Evolutionary conservation across 2,113 vertebrate species (phyloP).

Genomic region (Phrynocephalus versicolor): DNA sequence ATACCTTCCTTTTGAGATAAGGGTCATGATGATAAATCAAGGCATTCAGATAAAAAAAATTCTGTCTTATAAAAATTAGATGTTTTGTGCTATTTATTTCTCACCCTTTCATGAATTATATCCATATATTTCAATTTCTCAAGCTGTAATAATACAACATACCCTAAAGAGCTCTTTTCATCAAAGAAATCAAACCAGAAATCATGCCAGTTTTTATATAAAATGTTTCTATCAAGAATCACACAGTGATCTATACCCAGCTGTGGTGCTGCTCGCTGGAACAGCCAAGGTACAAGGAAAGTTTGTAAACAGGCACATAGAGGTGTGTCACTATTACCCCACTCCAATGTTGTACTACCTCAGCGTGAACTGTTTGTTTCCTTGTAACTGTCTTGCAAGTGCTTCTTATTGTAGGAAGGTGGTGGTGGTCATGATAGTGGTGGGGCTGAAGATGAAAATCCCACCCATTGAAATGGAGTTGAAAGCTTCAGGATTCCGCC

Average conservation of each 20-base stretch:
- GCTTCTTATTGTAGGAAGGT: too few relatives aligned
- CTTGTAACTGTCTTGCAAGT: too few relatives aligned
- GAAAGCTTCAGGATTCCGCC: too few relatives aligned
- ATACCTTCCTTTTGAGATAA: neutral
- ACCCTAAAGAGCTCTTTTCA: neutral
- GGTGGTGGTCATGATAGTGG: too few relatives aligned
- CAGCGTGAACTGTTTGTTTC: too few relatives aligned
- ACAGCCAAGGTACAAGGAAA: neutral
- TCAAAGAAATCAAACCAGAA: slow-evolving; percentile 4
- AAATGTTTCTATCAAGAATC: neutral
- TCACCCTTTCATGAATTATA: neutral
- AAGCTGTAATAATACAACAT: neutral
- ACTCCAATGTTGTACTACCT: too few relatives aligned
- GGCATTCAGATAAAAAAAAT: slow-evolving; percentile 3
- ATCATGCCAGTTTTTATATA: neutral
- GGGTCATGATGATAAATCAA: neutral
- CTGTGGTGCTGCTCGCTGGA: neutral
- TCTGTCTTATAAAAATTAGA: slow-evolving; percentile 18
- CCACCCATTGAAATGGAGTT: too few relatives aligned
- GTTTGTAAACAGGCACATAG: too few relatives aligned
- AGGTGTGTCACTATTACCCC: too few relatives aligned
- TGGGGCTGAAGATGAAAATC: too few relatives aligned
- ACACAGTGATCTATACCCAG: neutral
- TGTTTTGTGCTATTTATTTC: slow-evolving; percentile 21
- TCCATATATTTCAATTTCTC: neutral